Conservation (phyloP, 2,113 vertebrate genomes). For the Tragelaphus strepsiceros region DNA sequence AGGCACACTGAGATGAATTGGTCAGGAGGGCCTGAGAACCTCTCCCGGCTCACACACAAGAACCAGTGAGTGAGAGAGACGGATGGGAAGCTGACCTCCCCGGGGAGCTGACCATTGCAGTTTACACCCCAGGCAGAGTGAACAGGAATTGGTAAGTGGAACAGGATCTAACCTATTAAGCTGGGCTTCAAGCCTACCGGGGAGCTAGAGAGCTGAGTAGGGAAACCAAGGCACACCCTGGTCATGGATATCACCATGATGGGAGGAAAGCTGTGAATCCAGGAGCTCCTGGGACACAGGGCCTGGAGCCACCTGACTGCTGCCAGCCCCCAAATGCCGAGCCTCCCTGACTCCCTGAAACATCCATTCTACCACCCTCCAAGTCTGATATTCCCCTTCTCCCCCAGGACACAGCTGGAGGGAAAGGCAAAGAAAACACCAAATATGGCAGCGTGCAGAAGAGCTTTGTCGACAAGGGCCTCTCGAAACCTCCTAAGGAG, state of each 20-base stretch:
- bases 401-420: slow-evolving; percentile 83
- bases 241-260: background rate
- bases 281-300: background rate
- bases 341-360: background rate
- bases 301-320: background rate
- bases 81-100: background rate
- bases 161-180: background rate
- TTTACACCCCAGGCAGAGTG: too few relatives aligned
- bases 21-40: background rate
- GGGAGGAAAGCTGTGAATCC: background rate
- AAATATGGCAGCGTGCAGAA: slow-evolving; percentile 83
- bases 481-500: slow-evolving; percentile 83
- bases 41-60: background rate
- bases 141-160: background rate
- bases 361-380: background rate
- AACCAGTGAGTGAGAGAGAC: background rate
- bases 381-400: background rate
- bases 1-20: background rate
- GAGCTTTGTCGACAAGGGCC: slow-evolving; percentile 73
- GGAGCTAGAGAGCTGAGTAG: background rate
- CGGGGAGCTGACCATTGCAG: background rate
- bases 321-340: background rate
- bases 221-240: background rate
- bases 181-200: background rate
- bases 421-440: slow-evolving; percentile 80